A percentile compares a stretch with the other conserved stretches of the same genome.
Conservation (phyloP, 2,797 vertebrate genomes). For the Sebastes melanostomus region DNA sequence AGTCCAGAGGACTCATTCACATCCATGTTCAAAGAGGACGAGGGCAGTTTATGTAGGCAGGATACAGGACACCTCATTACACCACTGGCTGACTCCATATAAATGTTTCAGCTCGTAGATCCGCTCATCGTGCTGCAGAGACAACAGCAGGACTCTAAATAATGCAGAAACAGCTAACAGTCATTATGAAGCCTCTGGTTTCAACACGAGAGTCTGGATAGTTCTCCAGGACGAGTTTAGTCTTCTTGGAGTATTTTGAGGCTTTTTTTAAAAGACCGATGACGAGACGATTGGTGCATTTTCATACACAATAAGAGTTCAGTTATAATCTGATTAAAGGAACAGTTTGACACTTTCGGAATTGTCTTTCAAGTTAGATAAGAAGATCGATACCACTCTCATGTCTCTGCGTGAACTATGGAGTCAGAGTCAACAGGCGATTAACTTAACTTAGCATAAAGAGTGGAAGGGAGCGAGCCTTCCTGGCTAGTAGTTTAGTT, state of each 20-base stretch:
- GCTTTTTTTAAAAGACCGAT: neutral
- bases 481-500: neutral
- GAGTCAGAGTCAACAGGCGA: neutral
- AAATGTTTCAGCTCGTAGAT: slow-evolving; percentile 72
- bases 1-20: slow-evolving; percentile 20
- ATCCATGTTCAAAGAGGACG: slow-evolving; percentile 10
- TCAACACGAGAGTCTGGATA: slow-evolving; percentile 30
- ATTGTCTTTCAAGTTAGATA: neutral
- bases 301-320: neutral
- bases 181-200: slow-evolving; percentile 63
- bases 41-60: slow-evolving; percentile 28
- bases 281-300: neutral
- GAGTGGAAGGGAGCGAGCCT: neutral
- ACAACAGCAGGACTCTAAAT: slow-evolving; percentile 56
- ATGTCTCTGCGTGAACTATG: neutral
- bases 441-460: neutral
- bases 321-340: neutral
- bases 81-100: slow-evolving; percentile 53
- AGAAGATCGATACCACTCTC: neutral
- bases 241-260: neutral
- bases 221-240: neutral
- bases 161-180: slow-evolving; percentile 58
- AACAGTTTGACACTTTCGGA: neutral
- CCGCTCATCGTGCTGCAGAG: slow-evolving; percentile 35
- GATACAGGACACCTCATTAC: slow-evolving; percentile 76